phyloP scores from a whole-genome alignment of 1,140 invertebrate genomes.

The Leptinotarsa lineolata region DNA sequence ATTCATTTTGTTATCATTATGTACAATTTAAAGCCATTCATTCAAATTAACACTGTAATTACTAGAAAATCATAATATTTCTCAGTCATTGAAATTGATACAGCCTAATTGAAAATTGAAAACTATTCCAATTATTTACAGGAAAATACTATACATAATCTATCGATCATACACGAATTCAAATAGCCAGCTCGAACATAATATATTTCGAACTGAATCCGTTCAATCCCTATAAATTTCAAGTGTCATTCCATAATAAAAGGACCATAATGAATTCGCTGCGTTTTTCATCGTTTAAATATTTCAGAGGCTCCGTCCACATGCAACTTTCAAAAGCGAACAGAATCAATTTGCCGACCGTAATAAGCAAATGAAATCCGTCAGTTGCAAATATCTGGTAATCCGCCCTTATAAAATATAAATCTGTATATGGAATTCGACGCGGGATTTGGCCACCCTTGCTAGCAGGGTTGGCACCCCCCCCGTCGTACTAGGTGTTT shows the following conservation, averaged over 20 bases:
- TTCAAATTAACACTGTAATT: no score
- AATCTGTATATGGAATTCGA: constrained; percentile 48
- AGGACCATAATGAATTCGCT: constrained; percentile 24
- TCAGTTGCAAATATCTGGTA: constrained; percentile 48
- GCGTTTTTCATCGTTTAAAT: constrained; percentile 26
- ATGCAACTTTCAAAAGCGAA: constrained; percentile 28
- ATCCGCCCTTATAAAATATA: constrained; percentile 47
- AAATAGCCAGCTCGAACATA: background rate
- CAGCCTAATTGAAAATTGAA: no score
- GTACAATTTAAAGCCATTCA: no score
- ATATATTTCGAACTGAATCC: background rate
- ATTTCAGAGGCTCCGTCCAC: constrained; percentile 22
- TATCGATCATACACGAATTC: background rate
- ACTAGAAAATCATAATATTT: no score
- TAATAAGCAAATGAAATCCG: constrained; percentile 48
- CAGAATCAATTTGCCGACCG: constrained; percentile 40
- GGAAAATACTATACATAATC: no score
- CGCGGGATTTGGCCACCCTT: constrained; percentile 42
- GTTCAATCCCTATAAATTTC: constrained; percentile 16
- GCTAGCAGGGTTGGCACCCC: constrained; percentile 38
- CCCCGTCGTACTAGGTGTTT: constrained; percentile 37
- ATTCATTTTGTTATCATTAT: no score
- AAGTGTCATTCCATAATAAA: constrained; percentile 23
- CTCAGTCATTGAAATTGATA: no score
- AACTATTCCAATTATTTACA: no score